Base-by-base conservation (phyloP, 35 echinoderm and acorn worm genomes). In the Nesometra sesokonis region DNA sequence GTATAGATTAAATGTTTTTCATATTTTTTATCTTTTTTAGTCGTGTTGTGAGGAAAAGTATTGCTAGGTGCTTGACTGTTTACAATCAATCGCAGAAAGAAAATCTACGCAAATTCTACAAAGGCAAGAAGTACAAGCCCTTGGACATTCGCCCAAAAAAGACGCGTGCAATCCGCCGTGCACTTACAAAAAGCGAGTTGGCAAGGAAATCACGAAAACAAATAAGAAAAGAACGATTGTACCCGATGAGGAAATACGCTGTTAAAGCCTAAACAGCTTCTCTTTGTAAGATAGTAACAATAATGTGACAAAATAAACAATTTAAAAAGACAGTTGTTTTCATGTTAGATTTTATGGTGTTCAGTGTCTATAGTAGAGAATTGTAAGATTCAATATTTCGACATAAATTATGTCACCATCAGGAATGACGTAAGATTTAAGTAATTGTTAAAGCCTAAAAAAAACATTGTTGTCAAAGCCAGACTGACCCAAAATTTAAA, bases 61-160 rank as follows among this genome's bases (percentile, higher is more conserved):
- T 98, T 86, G 95, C 95, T 38, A 88, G 95, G 43, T 90, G 93
- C 47, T 76, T 89, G 79, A 98, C 95, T 19, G 95, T 98, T 46
- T 94, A 94, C 81, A 88, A 98, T 77, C 92, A 98, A 85, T 94
- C 90, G 11, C 89, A 91, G 38, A 98, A 98, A 86, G 89, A 91
- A 77, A 92, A 98, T 36, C 85, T 98, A 13, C 89, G 95, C 38
- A 98, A 98, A 89, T 98, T 92, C 76, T 98, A 98, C 90, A 91
- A 91, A 36, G 85, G 84, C 87, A 84, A 39, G 32, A 98, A 98
- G 84, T 98, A 91, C 88, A 98, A 98, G 95, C 95, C 95, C 36
- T 88, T 89, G 83, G 95, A 98, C 82, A 85, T 98, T 17, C 86
- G 95, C n/a, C 92, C 89, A 37, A 98, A 98, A 87, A 91, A 91